A percentile compares a stretch with the other conserved stretches of the same genome.
These are phyloP conservation scores for Pteromalus puparum DNA, from an alignment of 1,140 invertebrate species.

Conservation along the genomic window DNA sequence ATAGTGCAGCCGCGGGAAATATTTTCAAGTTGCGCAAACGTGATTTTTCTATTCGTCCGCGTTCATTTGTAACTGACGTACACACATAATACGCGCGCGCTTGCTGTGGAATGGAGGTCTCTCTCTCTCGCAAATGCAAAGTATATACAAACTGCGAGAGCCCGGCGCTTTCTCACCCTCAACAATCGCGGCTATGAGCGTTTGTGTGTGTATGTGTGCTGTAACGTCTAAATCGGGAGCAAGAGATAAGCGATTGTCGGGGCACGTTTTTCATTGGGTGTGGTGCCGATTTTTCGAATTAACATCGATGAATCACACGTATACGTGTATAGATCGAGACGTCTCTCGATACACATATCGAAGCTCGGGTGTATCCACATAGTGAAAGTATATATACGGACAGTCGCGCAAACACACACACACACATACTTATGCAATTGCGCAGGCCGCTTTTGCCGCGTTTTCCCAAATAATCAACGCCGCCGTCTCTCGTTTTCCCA, in stretches of 20 bases:
- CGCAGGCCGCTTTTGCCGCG: not conserved
- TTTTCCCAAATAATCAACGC: conserved; percentile 9
- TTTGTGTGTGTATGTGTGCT: not conserved
- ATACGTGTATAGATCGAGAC: not conserved
- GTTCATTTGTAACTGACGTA: not conserved
- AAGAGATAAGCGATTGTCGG: conserved; percentile 24
- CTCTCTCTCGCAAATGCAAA: not conserved
- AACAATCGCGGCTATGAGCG: not conserved
- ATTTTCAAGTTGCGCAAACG: not conserved
- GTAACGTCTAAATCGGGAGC: conserved; percentile 36
- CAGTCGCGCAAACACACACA: not conserved
- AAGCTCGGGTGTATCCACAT: not conserved
- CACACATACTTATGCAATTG: conserved; percentile 16
- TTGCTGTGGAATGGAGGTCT: not conserved
- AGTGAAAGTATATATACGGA: not conserved
- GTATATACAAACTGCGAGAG: not conserved
- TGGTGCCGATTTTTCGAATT: not conserved
- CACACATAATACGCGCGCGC: not conserved
- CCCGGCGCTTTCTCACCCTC: conserved; percentile 30
- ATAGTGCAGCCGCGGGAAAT: not conserved
- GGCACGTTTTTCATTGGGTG: conserved; percentile 33
- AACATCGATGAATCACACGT: conserved; percentile 12
- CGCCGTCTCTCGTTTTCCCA: not conserved
- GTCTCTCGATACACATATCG: not conserved
- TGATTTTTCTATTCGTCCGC: not conserved